A percentile compares a stretch with the other conserved stretches of the same genome.
These are phyloP conservation scores for Poecilia velifera DNA, from an alignment of 2,797 vertebrate species.

Conservation along the genomic window DNA sequence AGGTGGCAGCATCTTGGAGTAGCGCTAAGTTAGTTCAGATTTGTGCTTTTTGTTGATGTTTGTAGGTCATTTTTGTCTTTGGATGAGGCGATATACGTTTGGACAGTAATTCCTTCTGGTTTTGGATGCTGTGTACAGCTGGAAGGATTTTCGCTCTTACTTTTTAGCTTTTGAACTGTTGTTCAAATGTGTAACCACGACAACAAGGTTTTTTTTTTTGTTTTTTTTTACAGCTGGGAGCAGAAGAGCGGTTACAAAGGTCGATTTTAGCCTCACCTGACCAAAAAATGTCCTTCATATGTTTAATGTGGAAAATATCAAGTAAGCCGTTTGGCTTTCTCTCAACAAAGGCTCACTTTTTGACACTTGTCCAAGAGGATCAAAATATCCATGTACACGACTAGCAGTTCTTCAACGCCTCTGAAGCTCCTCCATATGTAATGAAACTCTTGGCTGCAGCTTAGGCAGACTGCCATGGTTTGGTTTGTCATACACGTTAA, in stretches of 20 bases:
- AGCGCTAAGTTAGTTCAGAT: neutral
- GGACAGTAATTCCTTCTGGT: neutral
- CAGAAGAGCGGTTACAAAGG: neutral
- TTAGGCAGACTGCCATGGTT: neutral
- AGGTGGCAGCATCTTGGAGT: neutral
- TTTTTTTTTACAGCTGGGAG: neutral
- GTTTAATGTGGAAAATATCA: neutral
- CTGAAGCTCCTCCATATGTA: neutral
- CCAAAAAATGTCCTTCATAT: neutral
- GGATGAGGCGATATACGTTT: neutral
- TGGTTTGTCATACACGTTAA: neutral
- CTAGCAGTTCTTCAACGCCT: neutral
- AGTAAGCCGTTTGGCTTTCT: neutral
- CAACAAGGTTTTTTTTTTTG: neutral
- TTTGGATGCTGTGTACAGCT: neutral
- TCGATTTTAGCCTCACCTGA: neutral
- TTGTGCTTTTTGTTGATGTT: neutral
- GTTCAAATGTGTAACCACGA: neutral
- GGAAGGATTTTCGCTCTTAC: neutral
- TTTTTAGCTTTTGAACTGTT: neutral
- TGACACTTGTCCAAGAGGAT: too few species aligned
- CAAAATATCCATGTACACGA: neutral
- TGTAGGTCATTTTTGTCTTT: neutral
- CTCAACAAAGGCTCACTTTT: neutral
- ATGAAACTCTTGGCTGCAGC: neutral